phyloP scores from a whole-genome alignment of 64 coral and sea anemone genomes.

The Montipora cactus region DNA sequence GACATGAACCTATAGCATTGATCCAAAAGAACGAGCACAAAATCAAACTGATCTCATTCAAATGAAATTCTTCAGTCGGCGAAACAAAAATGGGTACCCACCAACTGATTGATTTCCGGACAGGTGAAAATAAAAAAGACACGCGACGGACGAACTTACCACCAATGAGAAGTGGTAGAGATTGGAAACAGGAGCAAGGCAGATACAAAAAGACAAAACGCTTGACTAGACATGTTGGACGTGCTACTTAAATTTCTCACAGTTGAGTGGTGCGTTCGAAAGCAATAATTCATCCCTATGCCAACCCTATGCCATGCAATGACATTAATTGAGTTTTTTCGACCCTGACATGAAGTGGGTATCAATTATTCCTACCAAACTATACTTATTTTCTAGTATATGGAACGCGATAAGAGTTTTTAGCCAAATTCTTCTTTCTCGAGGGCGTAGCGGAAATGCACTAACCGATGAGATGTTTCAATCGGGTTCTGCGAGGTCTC shows the following conservation, averaged over 20 bases:
- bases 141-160: neutral
- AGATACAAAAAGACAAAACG: neutral
- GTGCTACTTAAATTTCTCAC: neutral
- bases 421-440: no score
- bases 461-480: no score
- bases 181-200: neutral
- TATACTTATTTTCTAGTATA: neutral
- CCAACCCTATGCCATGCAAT: neutral
- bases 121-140: neutral
- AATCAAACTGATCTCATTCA: neutral
- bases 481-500: no score
- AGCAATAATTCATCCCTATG: neutral
- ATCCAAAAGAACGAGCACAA: neutral
- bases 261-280: neutral
- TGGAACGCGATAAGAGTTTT: no score
- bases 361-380: no score
- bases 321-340: neutral
- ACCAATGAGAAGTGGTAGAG: neutral
- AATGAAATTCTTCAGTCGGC: neutral
- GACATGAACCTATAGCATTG: slow-evolving; percentile 86
- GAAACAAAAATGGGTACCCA: neutral
- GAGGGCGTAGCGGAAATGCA: no score
- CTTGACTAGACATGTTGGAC: neutral
- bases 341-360: neutral
- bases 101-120: neutral